Evolutionary conservation across 2,113 vertebrate genomes (phyloP), one percentile per base, ranked within the genome.

Genomic region (Buteo buteo): DNA sequence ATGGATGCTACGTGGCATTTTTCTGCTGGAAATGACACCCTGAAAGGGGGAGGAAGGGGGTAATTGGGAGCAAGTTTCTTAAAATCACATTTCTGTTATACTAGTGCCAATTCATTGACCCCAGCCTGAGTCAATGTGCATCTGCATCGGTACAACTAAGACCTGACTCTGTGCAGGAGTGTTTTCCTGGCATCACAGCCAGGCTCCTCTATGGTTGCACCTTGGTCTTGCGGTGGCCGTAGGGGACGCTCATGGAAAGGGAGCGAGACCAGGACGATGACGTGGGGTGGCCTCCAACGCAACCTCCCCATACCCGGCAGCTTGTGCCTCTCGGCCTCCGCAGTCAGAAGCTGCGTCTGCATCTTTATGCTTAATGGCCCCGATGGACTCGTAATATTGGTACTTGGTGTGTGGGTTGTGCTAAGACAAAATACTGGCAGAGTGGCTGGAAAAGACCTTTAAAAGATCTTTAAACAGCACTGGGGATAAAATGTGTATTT

Each of bases 241-340:
- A 31, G 52, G 32, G 38, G 50, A 36, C 0, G 2, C 8, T 26
- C 16, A 24, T 5, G n/a, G 24, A 7, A 40, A 31, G 19, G 28
- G 13, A 90, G 38, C 0, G 0, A 59, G 62, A 1, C n/a, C 59
- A 61, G 70, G 65, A 47, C 0, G 0, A 10, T 28, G 55, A 16
- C 7, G 0, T 3, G 36, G 25, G 22, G 18, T 11, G 38, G 14
- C 67, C 62, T 22, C 80, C 31, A 21, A 4, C 1, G 0, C 69
- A 76, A 57, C 67, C 54, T 44, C 47, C 54, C 44, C 3, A 0
- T 13, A 36, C 19, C 31, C 1, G 0, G 28, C 69, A 77, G 28
- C 6, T 0, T 0, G 16, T 3, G 10, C 44, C 25, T n/a, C 32
- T 40, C 7, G 2, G 73, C 66, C 80, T 22, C n/a, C 0, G 2